phyloP scores from a whole-genome alignment of 2,797 vertebrate species.

The Kryptopterus vitreolus region DNA sequence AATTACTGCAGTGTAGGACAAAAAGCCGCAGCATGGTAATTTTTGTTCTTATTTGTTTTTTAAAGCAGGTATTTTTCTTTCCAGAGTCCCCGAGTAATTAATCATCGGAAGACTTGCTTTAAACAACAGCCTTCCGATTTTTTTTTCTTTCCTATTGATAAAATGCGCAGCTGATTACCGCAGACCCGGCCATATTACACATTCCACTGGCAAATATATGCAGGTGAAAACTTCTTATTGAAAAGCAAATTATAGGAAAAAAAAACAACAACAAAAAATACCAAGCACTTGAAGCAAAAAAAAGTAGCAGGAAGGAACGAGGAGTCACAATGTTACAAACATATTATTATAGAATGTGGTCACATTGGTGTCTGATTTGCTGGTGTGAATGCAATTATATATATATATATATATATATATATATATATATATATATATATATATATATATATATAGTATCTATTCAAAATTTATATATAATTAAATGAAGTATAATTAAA shows the following conservation, averaged over 20 bases:
- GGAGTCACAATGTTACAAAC: neutral
- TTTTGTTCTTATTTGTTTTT: conserved; percentile 52
- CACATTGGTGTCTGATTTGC: neutral
- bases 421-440: no score
- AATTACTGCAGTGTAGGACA: conserved; percentile 70
- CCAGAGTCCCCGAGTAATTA: conserved; percentile 73
- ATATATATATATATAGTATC: no score
- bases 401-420: no score
- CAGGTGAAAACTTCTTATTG: conserved; percentile 66
- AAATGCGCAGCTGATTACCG: conserved; percentile 73
- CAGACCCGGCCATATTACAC: conserved; percentile 65
- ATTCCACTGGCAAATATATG: conserved; percentile 71
- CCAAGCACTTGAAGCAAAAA: conserved; percentile 64
- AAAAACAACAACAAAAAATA: conserved; percentile 53
- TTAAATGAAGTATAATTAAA: no score
- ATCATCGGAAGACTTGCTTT: conserved; percentile 76
- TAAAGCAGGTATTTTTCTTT: conserved; percentile 72
- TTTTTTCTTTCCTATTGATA: conserved; percentile 65
- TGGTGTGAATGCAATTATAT: neutral
- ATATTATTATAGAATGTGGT: neutral
- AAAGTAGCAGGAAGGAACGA: conserved; percentile 58
- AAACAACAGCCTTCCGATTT: conserved; percentile 71
- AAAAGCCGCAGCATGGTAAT: conserved; percentile 57
- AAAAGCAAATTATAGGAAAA: conserved; percentile 62
- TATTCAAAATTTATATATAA: no score